phyloP scores from a whole-genome alignment of 2,113 vertebrate species.

The Phaethon lepturus region DNA sequence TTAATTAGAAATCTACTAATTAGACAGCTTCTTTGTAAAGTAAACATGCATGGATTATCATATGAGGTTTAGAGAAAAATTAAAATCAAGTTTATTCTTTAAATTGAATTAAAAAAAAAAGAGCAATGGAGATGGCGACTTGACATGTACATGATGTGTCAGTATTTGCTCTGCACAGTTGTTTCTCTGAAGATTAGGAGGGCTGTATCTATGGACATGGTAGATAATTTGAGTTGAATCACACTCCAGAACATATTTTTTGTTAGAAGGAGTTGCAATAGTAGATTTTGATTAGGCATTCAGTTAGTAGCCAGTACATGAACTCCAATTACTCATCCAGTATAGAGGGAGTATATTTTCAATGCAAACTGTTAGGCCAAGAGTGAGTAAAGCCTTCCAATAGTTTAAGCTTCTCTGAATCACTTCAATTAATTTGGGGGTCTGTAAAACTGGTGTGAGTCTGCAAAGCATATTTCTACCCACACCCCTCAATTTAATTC shows the following conservation, averaged over 20 bases:
- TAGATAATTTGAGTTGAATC: background rate
- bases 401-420: background rate
- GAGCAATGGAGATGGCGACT: background rate
- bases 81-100: background rate
- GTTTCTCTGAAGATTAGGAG: background rate
- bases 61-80: background rate
- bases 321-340: background rate
- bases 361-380: background rate
- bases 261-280: background rate
- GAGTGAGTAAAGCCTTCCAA: background rate
- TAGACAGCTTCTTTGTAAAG: background rate
- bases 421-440: background rate
- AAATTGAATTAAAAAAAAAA: background rate
- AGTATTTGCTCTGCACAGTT: constrained; percentile 7
- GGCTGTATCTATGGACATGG: background rate
- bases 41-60: background rate
- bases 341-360: background rate
- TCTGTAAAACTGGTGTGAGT: background rate
- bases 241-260: background rate
- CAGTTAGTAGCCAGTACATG: background rate
- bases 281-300: background rate
- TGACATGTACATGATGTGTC: background rate
- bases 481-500: background rate
- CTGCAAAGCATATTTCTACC: background rate
- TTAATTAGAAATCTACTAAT: background rate